Base-by-base conservation (phyloP, 1,140 invertebrate genomes). In the Melitaea cinxia region DNA sequence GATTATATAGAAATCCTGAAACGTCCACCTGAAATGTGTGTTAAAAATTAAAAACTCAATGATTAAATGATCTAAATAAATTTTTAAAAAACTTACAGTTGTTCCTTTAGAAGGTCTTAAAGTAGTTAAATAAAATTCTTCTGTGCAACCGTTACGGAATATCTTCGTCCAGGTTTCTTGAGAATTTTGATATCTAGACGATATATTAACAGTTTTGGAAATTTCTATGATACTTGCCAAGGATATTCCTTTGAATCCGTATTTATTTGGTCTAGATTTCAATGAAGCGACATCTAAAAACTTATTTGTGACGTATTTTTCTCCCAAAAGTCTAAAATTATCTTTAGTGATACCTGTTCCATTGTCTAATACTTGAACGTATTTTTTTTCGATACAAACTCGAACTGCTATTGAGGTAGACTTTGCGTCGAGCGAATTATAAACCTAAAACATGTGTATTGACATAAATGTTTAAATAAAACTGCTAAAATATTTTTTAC, bases 331-430 rank as follows among this genome's bases (percentile, higher is more conserved):
- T 28, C 91, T 70, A 66, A 94, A 80, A 75, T 94, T 91, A 33
- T 79, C 65, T 56, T 78, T 66, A 7, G 75, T 64, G 26, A 95
- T 93, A 19, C 94, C 94, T 67, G 58, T 52, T 3, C 94, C 94
- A 91, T 95, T 95, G 71, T 95, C 94, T 39, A 94, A 89, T 7
- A 95, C 93, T 90, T 95, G 93, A 60, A 95, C 88, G 65, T 91
- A 91, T 72, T 91, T 92, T 59, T 89, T 91, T 39, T 87, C 62
- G 23, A 94, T 80, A 75, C 94, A 89, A 7, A 95, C 67, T 73
- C 94, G 83, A 37, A 95, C 86, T 37, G 94, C 94, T 56, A 95
- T 92, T 30, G 93, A 93, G 17, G 91, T 92, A 4, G 94, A 91
- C 57, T 91, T 85, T 35, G 94, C 94, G 89, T 95, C 94, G 58